Percentiles rank a stretch among this genome's conserved stretches.
phyloP scores from a whole-genome alignment of 2,888 invertebrate species.

The Acanthoscelides obtectus region DNA sequence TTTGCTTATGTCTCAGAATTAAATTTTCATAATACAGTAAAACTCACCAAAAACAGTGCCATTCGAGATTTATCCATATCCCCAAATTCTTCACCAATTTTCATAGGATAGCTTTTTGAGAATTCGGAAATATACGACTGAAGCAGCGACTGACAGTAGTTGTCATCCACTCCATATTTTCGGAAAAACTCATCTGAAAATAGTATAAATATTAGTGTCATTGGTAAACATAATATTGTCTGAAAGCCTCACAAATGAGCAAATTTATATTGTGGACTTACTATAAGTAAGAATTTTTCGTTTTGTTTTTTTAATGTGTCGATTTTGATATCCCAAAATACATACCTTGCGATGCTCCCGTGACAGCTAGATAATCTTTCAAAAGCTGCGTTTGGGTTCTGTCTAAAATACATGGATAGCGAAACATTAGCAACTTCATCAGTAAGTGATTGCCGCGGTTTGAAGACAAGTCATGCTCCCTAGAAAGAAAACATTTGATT shows the following conservation, averaged over 20 bases:
- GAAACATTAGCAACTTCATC: conserved; percentile 62
- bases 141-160: conserved; percentile 54
- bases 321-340: neutral
- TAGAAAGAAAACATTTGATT: conserved; percentile 23
- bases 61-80: conserved; percentile 56
- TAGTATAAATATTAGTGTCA: conserved; percentile 4
- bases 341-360: conserved; percentile 41
- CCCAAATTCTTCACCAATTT: conserved; percentile 56
- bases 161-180: conserved; percentile 48
- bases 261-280: too few species aligned
- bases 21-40: too few species aligned
- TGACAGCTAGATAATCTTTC: conserved; percentile 51
- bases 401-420: conserved; percentile 65
- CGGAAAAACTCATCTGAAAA: conserved; percentile 36
- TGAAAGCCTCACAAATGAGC: too few species aligned
- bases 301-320: conserved; percentile 17
- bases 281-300: neutral
- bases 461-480: conserved; percentile 54
- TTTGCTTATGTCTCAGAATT: too few species aligned
- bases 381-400: conserved; percentile 50
- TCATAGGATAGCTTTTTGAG: conserved; percentile 58
- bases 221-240: too few species aligned
- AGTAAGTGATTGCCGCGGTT: conserved; percentile 85
- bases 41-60: conserved; percentile 61
- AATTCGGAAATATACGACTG: conserved; percentile 56